Conservation (phyloP, 2,888 invertebrate species). For the Cartodere bifasciata region DNA sequence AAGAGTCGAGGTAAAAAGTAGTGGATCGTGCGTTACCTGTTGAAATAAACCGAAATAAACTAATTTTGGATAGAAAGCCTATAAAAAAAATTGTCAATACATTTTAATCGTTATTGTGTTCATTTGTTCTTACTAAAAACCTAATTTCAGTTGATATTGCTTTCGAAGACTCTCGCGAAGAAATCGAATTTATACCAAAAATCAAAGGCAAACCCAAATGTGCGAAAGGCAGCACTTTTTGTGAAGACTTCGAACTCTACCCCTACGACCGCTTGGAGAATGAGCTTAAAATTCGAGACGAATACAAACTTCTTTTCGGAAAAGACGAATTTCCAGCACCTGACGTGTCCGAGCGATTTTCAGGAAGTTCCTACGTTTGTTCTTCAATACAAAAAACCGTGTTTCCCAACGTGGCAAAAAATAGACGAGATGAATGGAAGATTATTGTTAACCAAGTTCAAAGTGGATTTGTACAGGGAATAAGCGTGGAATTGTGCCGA, state of each 20-base stretch:
- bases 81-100: too few relatives aligned
- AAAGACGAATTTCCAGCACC: slow-evolving; percentile 16
- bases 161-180: too few relatives aligned
- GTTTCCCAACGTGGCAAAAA: slow-evolving; percentile 48
- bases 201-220: slow-evolving; percentile 14
- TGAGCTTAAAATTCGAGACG: slow-evolving; percentile 21
- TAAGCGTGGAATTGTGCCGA: slow-evolving; percentile 58
- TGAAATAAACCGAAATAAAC: too few relatives aligned
- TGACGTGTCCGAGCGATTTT: slow-evolving; percentile 20
- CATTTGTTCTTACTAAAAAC: too few relatives aligned
- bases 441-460: slow-evolving; percentile 51
- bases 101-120: too few relatives aligned
- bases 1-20: too few relatives aligned
- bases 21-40: too few relatives aligned
- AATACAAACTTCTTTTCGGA: slow-evolving; percentile 19
- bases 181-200: slow-evolving; percentile 3
- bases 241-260: slow-evolving; percentile 35
- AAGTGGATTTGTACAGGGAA: slow-evolving; percentile 46
- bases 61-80: too few relatives aligned
- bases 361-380: slow-evolving; percentile 23
- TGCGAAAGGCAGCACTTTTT: slow-evolving; percentile 30
- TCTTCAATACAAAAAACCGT: slow-evolving; percentile 36
- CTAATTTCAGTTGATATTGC: too few relatives aligned
- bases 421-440: slow-evolving; percentile 49
- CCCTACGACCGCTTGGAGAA: slow-evolving; percentile 30